A percentile compares a stretch with the other conserved stretches of the same genome.
Evolutionary conservation across 2,888 invertebrate species (phyloP).

Genomic region (Watsonalla cultraria): DNA sequence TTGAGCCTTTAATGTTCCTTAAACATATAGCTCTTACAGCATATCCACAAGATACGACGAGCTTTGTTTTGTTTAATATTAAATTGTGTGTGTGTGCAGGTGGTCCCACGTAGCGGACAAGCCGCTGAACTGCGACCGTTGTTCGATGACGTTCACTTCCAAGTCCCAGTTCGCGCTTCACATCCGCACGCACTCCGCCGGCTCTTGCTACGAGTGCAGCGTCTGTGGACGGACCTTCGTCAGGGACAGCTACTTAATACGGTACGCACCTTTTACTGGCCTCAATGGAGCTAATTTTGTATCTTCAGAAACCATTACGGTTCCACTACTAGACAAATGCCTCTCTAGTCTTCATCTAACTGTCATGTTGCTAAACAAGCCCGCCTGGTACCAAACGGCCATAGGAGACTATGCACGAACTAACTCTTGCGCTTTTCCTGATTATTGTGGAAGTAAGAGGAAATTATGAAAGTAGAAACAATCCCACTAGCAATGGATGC

Average conservation of each 20-base stretch:
- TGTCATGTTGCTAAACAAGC: too few relatives aligned
- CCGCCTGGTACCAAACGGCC: too few relatives aligned
- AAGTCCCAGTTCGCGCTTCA: slow-evolving; percentile 87
- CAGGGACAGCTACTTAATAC: slow-evolving; percentile 87
- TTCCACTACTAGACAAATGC: too few relatives aligned
- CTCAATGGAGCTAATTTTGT: too few relatives aligned
- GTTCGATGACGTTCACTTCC: slow-evolving; percentile 85
- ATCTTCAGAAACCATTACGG: too few relatives aligned
- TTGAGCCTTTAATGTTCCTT: neutral
- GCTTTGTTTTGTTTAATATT: neutral
- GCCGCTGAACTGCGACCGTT: slow-evolving; percentile 84
- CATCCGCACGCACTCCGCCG: slow-evolving; percentile 85
- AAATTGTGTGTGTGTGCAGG: slow-evolving; percentile 36
- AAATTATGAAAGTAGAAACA: too few relatives aligned
- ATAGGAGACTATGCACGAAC: too few relatives aligned
- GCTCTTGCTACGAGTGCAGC: slow-evolving; percentile 85
- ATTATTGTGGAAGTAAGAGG: too few relatives aligned
- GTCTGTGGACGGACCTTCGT: slow-evolving; percentile 87
- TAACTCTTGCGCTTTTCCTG: too few relatives aligned
- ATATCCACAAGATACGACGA: neutral
- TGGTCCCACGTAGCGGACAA: slow-evolving; percentile 89
- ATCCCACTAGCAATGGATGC: too few relatives aligned
- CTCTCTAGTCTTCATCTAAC: too few relatives aligned
- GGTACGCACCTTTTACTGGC: slow-evolving; percentile 42
- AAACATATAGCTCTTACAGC: neutral